These are phyloP conservation scores for Casuarius casuarius DNA, from an alignment of 2,113 vertebrate genomes.

Conservation along the genomic window DNA sequence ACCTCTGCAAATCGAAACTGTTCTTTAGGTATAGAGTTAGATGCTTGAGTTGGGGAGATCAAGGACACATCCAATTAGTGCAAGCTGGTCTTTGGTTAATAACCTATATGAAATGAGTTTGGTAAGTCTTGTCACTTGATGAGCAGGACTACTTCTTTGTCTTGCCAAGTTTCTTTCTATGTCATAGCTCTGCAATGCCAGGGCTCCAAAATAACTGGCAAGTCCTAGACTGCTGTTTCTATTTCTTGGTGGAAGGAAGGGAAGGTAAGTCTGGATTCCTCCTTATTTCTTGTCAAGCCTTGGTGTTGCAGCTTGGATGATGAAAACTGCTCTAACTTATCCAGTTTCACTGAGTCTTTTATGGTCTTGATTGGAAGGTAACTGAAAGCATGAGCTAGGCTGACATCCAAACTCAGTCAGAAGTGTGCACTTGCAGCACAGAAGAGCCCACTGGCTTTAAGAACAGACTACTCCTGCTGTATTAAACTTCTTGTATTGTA, in stretches of 20 bases:
- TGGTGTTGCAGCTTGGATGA: rapidly evolving
- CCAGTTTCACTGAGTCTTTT: neutral
- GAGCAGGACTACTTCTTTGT: neutral
- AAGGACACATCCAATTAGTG: neutral
- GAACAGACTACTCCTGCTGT: neutral
- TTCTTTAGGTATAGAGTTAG: no score
- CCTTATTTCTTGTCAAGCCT: neutral
- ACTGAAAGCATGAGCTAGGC: neutral
- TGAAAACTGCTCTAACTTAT: neutral
- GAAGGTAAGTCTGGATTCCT: neutral
- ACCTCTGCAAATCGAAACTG: neutral
- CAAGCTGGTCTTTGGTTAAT: neutral
- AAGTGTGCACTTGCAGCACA: rapidly evolving
- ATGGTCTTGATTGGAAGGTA: neutral
- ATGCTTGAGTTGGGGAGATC: neutral
- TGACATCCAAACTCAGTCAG: neutral
- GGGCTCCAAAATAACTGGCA: neutral
- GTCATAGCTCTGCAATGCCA: neutral
- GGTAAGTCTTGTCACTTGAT: neutral
- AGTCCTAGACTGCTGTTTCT: neutral
- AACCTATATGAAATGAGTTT: no score
- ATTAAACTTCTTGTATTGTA: neutral
- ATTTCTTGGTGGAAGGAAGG: neutral
- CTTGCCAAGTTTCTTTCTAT: neutral
- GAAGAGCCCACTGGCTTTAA: neutral